These are phyloP conservation scores for Thaumatotibia leucotreta DNA, from an alignment of 1,140 invertebrate genomes.

Conservation along the genomic window DNA sequence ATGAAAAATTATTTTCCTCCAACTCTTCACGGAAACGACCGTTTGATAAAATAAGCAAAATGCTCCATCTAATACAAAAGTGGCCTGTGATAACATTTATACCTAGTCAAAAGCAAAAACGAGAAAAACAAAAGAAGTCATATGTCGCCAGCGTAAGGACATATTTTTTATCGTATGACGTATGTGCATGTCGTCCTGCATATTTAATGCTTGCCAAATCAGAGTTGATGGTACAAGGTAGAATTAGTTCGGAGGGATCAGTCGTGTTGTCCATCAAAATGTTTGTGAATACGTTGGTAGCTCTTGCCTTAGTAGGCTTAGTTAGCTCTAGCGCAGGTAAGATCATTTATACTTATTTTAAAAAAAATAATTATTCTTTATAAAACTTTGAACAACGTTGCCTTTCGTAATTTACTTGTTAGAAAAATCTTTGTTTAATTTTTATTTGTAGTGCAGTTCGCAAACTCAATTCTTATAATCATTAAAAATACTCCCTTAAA, in stretches of 20 bases:
- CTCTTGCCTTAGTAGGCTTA: not conserved
- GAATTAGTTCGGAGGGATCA: not conserved
- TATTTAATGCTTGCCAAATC: slow-evolving; percentile 6
- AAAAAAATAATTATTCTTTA: not conserved
- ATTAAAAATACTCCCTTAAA: too few species aligned
- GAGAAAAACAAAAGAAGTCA: not conserved
- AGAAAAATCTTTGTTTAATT: too few species aligned
- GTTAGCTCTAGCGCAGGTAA: not conserved
- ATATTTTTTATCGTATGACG: not conserved
- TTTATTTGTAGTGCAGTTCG: too few species aligned
- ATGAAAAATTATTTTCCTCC: too few species aligned
- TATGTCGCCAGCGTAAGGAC: not conserved
- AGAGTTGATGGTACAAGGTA: not conserved
- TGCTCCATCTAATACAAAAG: too few species aligned
- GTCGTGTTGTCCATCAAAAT: not conserved
- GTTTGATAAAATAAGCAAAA: too few species aligned
- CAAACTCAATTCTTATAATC: too few species aligned
- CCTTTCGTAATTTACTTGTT: too few species aligned
- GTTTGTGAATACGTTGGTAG: not conserved
- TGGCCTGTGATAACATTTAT: too few species aligned
- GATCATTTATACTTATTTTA: not conserved
- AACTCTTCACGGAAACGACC: too few species aligned
- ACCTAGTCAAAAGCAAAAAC: not conserved
- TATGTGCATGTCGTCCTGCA: not conserved
- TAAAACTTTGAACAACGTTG: too few species aligned